A percentile compares a stretch with the other conserved stretches of the same genome.
These are phyloP conservation scores for Diploscapter pachys DNA, from an alignment of 1,140 invertebrate genomes.

Conservation along the genomic window DNA sequence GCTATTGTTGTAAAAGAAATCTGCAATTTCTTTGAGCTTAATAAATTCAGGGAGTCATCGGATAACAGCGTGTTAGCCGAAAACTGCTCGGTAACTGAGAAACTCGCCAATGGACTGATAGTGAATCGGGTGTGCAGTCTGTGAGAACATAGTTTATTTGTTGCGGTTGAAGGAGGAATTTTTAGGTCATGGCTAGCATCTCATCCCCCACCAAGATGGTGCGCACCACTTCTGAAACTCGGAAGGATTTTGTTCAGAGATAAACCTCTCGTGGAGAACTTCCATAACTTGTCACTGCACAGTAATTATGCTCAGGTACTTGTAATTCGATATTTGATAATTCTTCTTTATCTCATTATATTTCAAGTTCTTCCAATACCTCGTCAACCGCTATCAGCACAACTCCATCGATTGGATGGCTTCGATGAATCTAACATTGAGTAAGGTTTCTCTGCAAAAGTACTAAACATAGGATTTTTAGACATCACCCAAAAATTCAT, in stretches of 20 bases:
- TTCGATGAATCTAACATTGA: too few species aligned
- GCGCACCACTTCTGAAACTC: not conserved
- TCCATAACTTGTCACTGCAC: not conserved
- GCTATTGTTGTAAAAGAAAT: too few species aligned
- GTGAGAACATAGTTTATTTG: not conserved
- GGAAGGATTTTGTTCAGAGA: conserved; percentile 1
- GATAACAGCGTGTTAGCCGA: too few species aligned
- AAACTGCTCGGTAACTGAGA: not conserved
- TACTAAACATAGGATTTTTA: too few species aligned
- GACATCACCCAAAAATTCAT: too few species aligned
- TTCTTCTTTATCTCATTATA: not conserved
- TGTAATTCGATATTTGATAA: not conserved
- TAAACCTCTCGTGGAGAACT: not conserved
- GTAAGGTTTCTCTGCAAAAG: too few species aligned
- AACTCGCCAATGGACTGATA: not conserved
- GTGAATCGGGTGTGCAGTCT: not conserved
- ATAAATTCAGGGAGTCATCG: too few species aligned
- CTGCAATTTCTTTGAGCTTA: too few species aligned
- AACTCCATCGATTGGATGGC: not conserved
- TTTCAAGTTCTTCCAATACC: not conserved
- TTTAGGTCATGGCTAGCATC: not conserved
- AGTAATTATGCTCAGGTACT: conserved; percentile 6
- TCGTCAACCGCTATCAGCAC: not conserved
- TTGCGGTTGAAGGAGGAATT: not conserved
- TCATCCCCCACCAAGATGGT: not conserved